Conservation (phyloP, 1,140 invertebrate genomes). For the Ptiloglossa arizonensis region DNA sequence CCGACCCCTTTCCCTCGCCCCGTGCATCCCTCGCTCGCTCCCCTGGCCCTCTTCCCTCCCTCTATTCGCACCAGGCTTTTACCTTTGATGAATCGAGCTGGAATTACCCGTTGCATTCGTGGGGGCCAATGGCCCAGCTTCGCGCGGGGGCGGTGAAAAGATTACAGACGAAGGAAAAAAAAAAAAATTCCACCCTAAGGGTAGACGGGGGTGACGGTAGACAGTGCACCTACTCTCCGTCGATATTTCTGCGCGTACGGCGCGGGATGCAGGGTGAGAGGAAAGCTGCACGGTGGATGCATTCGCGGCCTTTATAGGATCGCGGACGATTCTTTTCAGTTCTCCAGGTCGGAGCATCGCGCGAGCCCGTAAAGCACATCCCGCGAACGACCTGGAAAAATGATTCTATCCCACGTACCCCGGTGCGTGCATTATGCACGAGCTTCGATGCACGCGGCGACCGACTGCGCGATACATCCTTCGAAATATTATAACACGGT, state of each 20-base stretch:
- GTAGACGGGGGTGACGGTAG: not conserved
- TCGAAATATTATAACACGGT: conserved; percentile 2
- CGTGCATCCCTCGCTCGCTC: not conserved
- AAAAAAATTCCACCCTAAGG: not conserved
- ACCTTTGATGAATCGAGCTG: conserved; percentile 50
- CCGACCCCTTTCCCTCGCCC: not conserved
- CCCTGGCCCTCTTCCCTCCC: too few relatives aligned
- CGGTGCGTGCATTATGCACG: not conserved
- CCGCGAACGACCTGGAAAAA: not conserved
- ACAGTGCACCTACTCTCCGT: not conserved
- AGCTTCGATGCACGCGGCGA: not conserved
- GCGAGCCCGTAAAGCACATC: too few relatives aligned
- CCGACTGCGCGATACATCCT: too few relatives aligned
- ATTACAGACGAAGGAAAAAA: not conserved
- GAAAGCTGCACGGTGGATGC: not conserved
- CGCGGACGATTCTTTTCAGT: not conserved
- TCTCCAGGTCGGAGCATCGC: too few relatives aligned
- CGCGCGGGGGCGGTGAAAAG: conserved; percentile 22
- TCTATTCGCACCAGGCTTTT: conserved; percentile 45
- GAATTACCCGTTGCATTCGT: conserved; percentile 50
- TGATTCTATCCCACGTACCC: too few relatives aligned
- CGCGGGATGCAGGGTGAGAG: conserved; percentile 29
- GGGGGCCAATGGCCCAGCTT: conserved; percentile 26
- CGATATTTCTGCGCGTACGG: conserved; percentile 28
- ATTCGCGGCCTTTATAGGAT: not conserved